These are phyloP conservation scores for Liolophura sinensis DNA, from an alignment of 1,140 invertebrate genomes.

Conservation along the genomic window DNA sequence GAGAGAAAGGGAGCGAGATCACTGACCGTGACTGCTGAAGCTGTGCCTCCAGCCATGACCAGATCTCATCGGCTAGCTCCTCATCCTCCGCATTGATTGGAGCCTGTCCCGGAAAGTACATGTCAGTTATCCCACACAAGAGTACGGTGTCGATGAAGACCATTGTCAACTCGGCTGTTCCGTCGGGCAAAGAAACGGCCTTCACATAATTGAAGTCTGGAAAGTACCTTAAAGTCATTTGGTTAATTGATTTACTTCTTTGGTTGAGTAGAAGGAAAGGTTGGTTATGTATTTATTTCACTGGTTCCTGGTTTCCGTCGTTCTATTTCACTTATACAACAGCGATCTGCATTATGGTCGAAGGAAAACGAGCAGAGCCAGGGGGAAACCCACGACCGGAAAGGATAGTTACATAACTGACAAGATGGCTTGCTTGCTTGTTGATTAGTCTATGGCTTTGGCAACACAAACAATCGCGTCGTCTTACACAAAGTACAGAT, in stretches of 20 bases:
- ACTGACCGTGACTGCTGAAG: too few species aligned
- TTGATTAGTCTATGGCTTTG: too few species aligned
- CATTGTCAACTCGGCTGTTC: slow-evolving; percentile 20
- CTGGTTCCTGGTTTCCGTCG: too few species aligned
- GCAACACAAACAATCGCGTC: too few species aligned
- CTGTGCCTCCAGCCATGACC: slow-evolving; percentile 50
- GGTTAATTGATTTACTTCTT: background rate
- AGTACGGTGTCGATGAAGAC: slow-evolving; percentile 53
- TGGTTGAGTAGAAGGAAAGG: background rate
- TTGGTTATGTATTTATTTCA: too few species aligned
- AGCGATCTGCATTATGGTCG: too few species aligned
- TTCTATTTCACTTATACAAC: too few species aligned
- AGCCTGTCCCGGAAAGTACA: slow-evolving; percentile 16
- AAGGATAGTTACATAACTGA: too few species aligned
- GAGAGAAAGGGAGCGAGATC: too few species aligned
- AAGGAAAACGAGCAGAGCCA: too few species aligned
- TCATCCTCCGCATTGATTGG: slow-evolving; percentile 13
- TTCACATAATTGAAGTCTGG: slow-evolving; percentile 58
- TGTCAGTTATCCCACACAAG: slow-evolving; percentile 44
- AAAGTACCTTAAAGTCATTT: slow-evolving; percentile 50
- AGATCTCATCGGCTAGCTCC: slow-evolving; percentile 41
- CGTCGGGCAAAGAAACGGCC: slow-evolving; percentile 33
- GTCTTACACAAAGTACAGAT: background rate
- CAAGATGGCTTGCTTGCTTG: too few species aligned
- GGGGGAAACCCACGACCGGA: too few species aligned